A percentile compares a stretch with the other conserved stretches of the same genome.
Conservation (phyloP, 1,140 invertebrate species). For the Cryptotermes secundus region DNA sequence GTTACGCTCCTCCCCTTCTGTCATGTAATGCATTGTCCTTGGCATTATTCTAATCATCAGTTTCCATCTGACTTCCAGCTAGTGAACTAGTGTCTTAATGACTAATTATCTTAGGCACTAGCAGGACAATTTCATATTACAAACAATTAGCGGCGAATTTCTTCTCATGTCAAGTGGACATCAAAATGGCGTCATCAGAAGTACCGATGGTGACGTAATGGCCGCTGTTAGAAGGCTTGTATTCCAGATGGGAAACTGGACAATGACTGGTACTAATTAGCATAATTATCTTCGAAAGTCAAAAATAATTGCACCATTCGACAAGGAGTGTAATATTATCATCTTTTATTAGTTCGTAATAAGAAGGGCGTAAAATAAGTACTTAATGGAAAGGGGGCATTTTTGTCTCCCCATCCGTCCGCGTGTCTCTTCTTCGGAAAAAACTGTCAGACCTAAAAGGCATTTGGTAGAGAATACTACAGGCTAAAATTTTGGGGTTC, state of each 20-base stretch:
- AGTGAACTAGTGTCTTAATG: background rate
- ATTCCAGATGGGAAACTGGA: background rate
- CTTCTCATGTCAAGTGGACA: background rate
- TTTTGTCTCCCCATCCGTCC: too few relatives aligned
- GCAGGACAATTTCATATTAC: constrained; percentile 1
- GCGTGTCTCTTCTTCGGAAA: too few relatives aligned
- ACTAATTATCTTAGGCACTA: background rate
- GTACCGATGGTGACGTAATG: background rate
- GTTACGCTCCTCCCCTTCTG: too few relatives aligned
- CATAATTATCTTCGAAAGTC: background rate
- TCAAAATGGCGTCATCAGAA: background rate
- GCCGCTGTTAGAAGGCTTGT: background rate
- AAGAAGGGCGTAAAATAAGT: too few relatives aligned
- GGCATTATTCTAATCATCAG: background rate
- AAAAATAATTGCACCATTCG: background rate
- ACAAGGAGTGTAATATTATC: background rate
- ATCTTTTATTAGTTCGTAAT: too few relatives aligned
- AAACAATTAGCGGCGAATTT: background rate
- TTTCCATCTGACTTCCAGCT: background rate
- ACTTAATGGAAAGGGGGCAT: too few relatives aligned
- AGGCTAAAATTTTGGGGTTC: too few relatives aligned
- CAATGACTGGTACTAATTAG: background rate
- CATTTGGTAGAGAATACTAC: too few relatives aligned
- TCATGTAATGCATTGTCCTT: background rate
- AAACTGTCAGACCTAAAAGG: too few relatives aligned